Percentiles rank a stretch among this genome's conserved stretches.
These are phyloP conservation scores for Bombyx mandarina DNA, from an alignment of 1,140 invertebrate genomes.

Conservation along the genomic window DNA sequence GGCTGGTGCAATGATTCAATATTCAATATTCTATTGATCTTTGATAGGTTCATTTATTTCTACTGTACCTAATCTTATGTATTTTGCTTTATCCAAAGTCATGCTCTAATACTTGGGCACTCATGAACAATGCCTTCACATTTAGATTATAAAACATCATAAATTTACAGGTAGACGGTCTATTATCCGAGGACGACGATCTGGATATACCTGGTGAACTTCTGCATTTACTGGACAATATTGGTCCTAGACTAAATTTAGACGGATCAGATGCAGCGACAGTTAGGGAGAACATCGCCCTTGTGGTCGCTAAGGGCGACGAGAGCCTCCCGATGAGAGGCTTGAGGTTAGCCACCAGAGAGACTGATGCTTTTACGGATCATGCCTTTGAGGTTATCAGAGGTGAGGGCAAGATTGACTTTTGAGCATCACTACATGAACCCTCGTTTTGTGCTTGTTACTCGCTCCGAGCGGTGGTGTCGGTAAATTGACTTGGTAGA, in stretches of 20 bases:
- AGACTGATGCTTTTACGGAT: slow-evolving; percentile 33
- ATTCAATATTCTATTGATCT: no score
- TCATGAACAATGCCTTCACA: neutral
- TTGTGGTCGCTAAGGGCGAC: slow-evolving; percentile 45
- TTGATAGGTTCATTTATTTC: neutral
- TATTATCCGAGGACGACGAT: slow-evolving; percentile 36
- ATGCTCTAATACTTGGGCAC: neutral
- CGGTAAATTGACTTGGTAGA: no score
- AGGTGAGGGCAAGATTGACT: slow-evolving; percentile 19
- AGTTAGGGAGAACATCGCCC: slow-evolving; percentile 47
- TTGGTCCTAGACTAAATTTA: slow-evolving; percentile 42
- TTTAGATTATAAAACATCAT: neutral
- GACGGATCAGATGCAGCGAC: slow-evolving; percentile 25
- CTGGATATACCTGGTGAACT: slow-evolving; percentile 48
- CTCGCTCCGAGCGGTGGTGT: no score
- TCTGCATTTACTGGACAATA: slow-evolving; percentile 44
- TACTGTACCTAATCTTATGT: neutral
- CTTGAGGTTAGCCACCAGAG: slow-evolving; percentile 35
- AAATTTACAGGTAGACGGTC: slow-evolving; percentile 42
- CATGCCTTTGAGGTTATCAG: slow-evolving; percentile 43
- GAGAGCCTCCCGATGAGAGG: slow-evolving; percentile 38
- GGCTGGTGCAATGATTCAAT: no score
- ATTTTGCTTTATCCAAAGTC: neutral
- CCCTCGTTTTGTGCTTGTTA: no score
- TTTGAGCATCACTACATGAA: neutral